A percentile compares a stretch with the other conserved stretches of the same genome.
Conservation (phyloP, 2,113 vertebrate genomes). For the Synodontis membranacea region DNA sequence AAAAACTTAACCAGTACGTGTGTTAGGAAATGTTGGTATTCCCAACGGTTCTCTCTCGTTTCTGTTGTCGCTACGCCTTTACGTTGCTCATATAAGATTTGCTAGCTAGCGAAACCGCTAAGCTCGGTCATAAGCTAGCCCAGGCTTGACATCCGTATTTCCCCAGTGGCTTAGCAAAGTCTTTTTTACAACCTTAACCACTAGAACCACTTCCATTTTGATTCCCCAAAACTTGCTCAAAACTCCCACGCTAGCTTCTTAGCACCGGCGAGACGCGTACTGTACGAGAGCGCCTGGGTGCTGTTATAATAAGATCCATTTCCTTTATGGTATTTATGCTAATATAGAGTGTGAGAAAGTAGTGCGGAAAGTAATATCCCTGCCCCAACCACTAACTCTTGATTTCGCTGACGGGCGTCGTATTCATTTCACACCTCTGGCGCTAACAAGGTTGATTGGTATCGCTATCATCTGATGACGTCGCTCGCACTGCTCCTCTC, state of each 20-base stretch:
- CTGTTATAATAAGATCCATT: neutral
- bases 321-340: neutral
- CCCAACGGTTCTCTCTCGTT: neutral
- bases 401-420: constrained; percentile 32
- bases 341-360: neutral
- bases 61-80: neutral
- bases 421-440: constrained; percentile 43
- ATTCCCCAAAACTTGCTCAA: neutral
- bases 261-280: neutral
- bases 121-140: neutral
- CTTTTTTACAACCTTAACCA: neutral
- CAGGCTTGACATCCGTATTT: neutral
- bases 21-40: neutral
- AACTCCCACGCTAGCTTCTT: neutral
- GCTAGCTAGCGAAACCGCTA: neutral
- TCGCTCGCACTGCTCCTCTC: constrained; percentile 33
- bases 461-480: constrained; percentile 46
- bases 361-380: neutral
- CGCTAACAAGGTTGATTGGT: constrained; percentile 38
- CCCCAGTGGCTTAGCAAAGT: neutral
- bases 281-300: neutral
- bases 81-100: neutral
- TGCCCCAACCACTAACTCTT: constrained; percentile 11
- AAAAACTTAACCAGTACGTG: neutral
- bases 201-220: neutral